Conservation (phyloP, 2,888 invertebrate species). For the Osmoderma eremita region DNA sequence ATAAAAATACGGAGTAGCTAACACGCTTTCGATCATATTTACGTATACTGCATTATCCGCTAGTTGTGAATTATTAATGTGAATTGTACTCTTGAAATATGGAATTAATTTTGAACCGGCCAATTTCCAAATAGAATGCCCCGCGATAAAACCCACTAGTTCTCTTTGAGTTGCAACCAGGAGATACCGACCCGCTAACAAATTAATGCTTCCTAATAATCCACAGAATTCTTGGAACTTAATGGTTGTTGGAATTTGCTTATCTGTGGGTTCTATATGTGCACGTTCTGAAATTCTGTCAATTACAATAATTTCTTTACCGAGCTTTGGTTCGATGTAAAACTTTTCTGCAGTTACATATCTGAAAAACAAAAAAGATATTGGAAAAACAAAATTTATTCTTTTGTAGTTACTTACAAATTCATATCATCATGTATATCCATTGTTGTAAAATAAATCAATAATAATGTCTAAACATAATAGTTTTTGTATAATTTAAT, state of each 20-base stretch:
- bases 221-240: constrained; percentile 82
- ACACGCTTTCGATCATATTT: constrained; percentile 82
- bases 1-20: constrained; percentile 89
- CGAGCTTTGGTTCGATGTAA: constrained; percentile 83
- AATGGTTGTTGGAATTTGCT: constrained; percentile 72
- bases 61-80: constrained; percentile 84
- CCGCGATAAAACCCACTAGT: constrained; percentile 82
- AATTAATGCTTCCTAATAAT: constrained; percentile 84
- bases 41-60: constrained; percentile 86
- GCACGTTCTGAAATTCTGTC: constrained; percentile 73
- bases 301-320: constrained; percentile 82
- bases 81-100: constrained; percentile 84
- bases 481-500: not conserved
- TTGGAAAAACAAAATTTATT: not conserved
- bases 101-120: constrained; percentile 86
- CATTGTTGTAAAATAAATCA: constrained; percentile 22
- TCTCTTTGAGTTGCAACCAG: constrained; percentile 88
- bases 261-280: constrained; percentile 61
- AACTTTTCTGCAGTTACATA: constrained; percentile 91
- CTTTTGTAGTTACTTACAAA: constrained; percentile 69
- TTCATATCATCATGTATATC: constrained; percentile 79
- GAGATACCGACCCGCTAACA: constrained; percentile 87
- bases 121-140: constrained; percentile 81
- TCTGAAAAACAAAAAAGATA: constrained; percentile 64
- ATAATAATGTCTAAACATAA: not conserved